A percentile compares a stretch with the other conserved stretches of the same genome.
Conservation (phyloP, 2,113 vertebrate genomes). For the Thalassarche chlororhynchos region DNA sequence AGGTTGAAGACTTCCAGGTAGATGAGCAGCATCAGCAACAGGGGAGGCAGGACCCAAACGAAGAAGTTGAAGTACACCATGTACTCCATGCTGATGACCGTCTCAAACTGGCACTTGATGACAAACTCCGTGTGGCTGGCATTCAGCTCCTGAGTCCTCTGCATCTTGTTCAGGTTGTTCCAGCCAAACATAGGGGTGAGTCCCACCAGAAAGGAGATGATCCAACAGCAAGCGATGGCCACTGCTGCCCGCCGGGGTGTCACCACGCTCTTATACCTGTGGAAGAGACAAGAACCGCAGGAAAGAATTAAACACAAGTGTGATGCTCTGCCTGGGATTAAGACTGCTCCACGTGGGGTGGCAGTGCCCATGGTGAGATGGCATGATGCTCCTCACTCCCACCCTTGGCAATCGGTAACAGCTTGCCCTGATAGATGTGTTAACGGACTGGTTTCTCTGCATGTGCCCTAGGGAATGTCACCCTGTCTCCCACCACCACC, state of each 20-base stretch:
- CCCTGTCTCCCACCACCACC: neutral
- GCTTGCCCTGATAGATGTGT: neutral
- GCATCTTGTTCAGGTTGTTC: constrained; percentile 84
- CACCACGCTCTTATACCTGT: constrained; percentile 91
- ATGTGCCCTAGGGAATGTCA: neutral
- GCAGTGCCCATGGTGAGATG: neutral
- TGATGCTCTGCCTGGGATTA: neutral
- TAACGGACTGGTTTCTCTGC: neutral
- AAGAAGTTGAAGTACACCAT: constrained; percentile 99
- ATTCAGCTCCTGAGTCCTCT: constrained; percentile 65
- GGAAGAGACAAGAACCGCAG: neutral
- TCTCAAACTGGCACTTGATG: constrained; percentile 90
- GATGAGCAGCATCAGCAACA: constrained; percentile 92
- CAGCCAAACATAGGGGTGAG: constrained; percentile 93
- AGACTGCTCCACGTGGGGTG: neutral
- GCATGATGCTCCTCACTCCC: neutral
- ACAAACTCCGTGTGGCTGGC: constrained; percentile 54
- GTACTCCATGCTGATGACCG: constrained; percentile 96
- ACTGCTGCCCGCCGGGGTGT: constrained; percentile 83
- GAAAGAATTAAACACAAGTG: neutral
- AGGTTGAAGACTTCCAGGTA: constrained; percentile 96
- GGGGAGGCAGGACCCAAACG: constrained; percentile 90
- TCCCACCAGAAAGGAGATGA: constrained; percentile 89
- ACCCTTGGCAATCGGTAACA: neutral
- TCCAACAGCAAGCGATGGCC: constrained; percentile 90